A percentile compares a stretch with the other conserved stretches of the same genome.
Evolutionary conservation across 2,797 vertebrate genomes (phyloP).

Genomic region (Hippopotamyrus pictus): DNA sequence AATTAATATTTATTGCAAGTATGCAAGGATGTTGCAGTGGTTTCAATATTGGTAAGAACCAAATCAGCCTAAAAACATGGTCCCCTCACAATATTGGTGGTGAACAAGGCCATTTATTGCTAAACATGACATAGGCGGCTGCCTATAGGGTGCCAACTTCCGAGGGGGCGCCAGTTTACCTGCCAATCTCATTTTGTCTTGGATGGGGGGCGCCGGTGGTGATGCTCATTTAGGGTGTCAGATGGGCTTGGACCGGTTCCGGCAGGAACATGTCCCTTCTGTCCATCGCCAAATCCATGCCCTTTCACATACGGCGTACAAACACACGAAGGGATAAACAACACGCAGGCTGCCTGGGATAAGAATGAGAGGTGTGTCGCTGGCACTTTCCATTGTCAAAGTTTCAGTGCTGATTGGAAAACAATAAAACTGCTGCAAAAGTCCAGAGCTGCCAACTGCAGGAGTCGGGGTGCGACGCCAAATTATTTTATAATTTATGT

Average conservation of each 20-base stretch:
- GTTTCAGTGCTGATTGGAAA: background rate
- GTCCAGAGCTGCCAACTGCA: constrained; percentile 1
- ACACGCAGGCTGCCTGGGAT: background rate
- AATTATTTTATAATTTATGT: too few relatives aligned
- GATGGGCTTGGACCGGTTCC: background rate
- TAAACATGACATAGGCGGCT: background rate
- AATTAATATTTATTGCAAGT: background rate
- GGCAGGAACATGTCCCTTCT: background rate
- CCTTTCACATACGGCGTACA: background rate
- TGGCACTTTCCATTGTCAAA: background rate
- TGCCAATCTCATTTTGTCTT: background rate
- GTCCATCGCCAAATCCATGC: background rate
- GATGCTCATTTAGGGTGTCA: background rate
- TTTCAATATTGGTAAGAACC: background rate
- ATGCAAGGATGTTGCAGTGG: background rate
- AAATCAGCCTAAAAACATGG: background rate
- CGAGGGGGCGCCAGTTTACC: background rate
- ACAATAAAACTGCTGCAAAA: background rate
- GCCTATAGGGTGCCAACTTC: background rate
- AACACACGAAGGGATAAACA: background rate
- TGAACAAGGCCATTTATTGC: background rate
- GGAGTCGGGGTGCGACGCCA: background rate
- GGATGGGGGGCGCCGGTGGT: background rate
- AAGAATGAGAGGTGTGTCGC: background rate
- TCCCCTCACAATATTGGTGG: background rate